Base-by-base conservation (phyloP, 2,888 invertebrate species). In the Sminthurinus aureus region DNA sequence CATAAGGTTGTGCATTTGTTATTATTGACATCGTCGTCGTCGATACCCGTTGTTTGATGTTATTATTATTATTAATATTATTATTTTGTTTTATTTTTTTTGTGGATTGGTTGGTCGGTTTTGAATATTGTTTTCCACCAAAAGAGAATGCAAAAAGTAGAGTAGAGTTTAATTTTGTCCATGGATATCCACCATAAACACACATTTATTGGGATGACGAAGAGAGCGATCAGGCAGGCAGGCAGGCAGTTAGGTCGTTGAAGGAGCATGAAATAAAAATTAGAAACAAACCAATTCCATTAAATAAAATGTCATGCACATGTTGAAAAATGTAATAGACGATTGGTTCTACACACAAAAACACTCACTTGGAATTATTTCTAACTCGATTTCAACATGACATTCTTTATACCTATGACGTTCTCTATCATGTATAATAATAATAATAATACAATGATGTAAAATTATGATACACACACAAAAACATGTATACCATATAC, bases 281-380 rank as follows among this genome's bases (percentile, higher is more conserved):
- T 80, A 80, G 51, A 80, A 80, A 52, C 71, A 80, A 79, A 80
- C 71, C 80, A 80, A 80, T 80, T 71, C 80, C 80, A 80, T 80
- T 80, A 80, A 80, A 80, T 78, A 78, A 78, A 78, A 78, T 78
- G 78, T 78, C 78, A 78, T 78, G 78, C 52, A 64, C 78, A 78
- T 66, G 78, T 78, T 78, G 66, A 78, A 78, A 78, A 78, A 78
- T 78, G 22, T 26, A 78, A 58, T 75, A 64, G 64, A 26, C 26
- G 51, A 75, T 75, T 58, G 77, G 77, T 20, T 22, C 52, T 15
- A 24, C 77, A 77, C 52, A 67, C 67, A 67, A 58, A 58, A 13
- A 58, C 58, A 58, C 58, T 58, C 58, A 58, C 58, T 15, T 58
- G 58, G 58, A 22, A 71, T 71, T 71, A 71, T 71, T 71, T 71